Percentiles rank a stretch among this genome's conserved stretches.
Evolutionary conservation across 2,113 vertebrate species (phyloP).

Genomic region (Catharus bicknelli): DNA sequence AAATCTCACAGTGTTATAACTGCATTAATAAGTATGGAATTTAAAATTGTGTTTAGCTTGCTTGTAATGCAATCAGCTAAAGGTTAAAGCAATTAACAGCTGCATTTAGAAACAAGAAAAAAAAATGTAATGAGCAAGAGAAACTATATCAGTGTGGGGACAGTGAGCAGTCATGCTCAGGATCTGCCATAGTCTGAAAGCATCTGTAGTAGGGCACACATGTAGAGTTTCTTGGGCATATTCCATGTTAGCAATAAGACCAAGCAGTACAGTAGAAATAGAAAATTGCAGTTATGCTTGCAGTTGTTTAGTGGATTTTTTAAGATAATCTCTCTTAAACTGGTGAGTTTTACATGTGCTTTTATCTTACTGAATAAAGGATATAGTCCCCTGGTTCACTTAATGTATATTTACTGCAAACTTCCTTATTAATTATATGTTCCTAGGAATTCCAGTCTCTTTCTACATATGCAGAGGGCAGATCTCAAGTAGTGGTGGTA

Average conservation of each 20-base stretch:
- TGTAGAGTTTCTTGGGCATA: neutral
- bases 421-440: neutral
- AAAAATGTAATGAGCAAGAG: neutral
- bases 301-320: neutral
- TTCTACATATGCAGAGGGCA: neutral
- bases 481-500: neutral
- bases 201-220: neutral
- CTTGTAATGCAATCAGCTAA: neutral
- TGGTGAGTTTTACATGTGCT: neutral
- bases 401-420: neutral
- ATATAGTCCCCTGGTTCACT: neutral
- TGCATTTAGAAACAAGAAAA: neutral
- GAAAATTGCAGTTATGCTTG: neutral
- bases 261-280: neutral
- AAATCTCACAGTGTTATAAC: neutral
- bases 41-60: neutral
- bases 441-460: neutral
- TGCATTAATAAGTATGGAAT: neutral
- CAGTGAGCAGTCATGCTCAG: neutral
- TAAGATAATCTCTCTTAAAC: neutral
- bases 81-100: slow-evolving; percentile 39
- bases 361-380: neutral
- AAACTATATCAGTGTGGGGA: neutral
- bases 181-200: neutral
- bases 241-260: neutral